These are phyloP conservation scores for Girardia tigrina DNA, from an alignment of 2,888 invertebrate genomes.

Conservation along the genomic window DNA sequence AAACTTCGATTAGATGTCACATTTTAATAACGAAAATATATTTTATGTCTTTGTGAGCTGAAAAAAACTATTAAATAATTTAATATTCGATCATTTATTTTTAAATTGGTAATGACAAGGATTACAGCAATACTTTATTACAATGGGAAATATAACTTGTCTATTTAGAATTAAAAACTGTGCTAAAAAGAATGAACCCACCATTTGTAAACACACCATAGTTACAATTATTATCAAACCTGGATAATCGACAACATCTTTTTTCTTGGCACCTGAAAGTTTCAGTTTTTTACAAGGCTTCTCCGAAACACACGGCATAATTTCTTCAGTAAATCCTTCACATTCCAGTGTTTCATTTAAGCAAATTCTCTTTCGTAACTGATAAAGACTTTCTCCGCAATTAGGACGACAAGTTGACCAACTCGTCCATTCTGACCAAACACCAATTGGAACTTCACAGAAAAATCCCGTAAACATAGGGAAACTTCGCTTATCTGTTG, in stretches of 20 bases:
- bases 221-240: background rate
- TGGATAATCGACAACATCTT: background rate
- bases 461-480: background rate
- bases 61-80: too few relatives aligned
- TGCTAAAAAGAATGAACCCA: background rate
- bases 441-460: slow-evolving; percentile 3
- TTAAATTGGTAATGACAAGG: background rate
- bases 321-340: slow-evolving; percentile 13
- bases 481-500: background rate
- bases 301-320: background rate
- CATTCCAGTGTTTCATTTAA: background rate
- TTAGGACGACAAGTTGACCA: slow-evolving; percentile 19
- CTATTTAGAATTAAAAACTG: background rate
- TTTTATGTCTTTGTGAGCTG: too few relatives aligned
- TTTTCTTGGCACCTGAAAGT: background rate
- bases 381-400: slow-evolving; percentile 21
- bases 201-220: background rate
- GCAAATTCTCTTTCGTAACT: background rate
- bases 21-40: too few relatives aligned
- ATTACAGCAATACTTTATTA: background rate
- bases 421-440: background rate
- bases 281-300: background rate
- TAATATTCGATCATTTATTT: too few relatives aligned
- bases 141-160: background rate
- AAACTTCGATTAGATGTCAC: too few relatives aligned